Base-by-base conservation (phyloP, 2,888 invertebrate genomes). In the Lamellibrachia columna region DNA sequence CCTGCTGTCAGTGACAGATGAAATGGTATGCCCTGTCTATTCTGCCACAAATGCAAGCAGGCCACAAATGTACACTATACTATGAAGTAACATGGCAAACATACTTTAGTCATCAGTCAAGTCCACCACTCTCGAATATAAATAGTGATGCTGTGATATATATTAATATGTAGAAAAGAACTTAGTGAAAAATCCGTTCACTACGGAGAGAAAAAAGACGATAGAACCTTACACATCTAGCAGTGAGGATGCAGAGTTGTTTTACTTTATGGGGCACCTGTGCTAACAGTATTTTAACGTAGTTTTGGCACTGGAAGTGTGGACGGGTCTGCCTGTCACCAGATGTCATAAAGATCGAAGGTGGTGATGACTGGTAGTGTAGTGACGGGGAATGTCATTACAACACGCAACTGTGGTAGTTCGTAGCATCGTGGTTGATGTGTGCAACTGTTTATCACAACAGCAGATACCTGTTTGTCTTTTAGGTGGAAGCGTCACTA, bases 61-160 rank as follows among this genome's bases (percentile, higher is more conserved):
- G 75, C 75, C 75, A 22, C 22, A 75, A 75, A 75, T n/a, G 4
- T 75, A 75, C 75, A 75, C 75, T 4, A 4, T n/a, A n/a, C 75
- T 6, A 22, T 15, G 55, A 75, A 75, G 75, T 75, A 11, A 75
- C 75, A 75, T 22, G 75, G 75, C 75, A 75, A 22, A 75, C 75
- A 75, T 2, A 22, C 22, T 22, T 75, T n/a, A 75, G 75, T 75
- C 75, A 75, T 75, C 75, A 75, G 75, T 75, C 75, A 75, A 75
- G 75, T 75, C 75, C 75, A 15, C 75, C 75, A 75, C 22, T 75
- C 75, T 75, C 75, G 75, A 75, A 75, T 75, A 75, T 75, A 75
- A 75, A 75, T 75, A 75, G 75, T 75, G 75, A 75, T 75, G 75
- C 75, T 75, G 75, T 75, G 75, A 75, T 75, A 75, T 75, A 22